Percentiles rank a stretch among this genome's conserved stretches.
Conservation (phyloP, 2,113 vertebrate genomes). For the Rhombomys opimus region DNA sequence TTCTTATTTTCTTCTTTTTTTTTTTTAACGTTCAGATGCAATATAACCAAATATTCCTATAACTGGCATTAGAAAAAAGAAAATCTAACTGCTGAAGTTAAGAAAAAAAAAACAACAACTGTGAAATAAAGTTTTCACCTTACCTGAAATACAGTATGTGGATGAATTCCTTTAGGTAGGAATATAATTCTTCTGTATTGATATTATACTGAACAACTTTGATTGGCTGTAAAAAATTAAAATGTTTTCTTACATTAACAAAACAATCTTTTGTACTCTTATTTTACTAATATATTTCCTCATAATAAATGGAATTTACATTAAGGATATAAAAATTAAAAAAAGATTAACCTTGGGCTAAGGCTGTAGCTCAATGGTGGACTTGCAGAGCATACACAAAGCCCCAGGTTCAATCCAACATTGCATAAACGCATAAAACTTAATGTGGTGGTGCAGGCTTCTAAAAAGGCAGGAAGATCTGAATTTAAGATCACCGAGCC, state of each 20-base stretch:
- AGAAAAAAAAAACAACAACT: not conserved
- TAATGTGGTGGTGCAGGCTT: not conserved
- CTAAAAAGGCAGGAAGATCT: not conserved
- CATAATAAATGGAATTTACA: slow-evolving; percentile 19
- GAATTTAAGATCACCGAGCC: not conserved
- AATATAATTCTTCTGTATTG: slow-evolving; percentile 98
- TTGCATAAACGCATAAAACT: not conserved
- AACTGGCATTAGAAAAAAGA: slow-evolving; percentile 23
- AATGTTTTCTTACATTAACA: slow-evolving; percentile 45
- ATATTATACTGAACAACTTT: slow-evolving; percentile 98
- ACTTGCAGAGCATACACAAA: not conserved
- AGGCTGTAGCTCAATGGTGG: not conserved
- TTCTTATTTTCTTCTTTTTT: not conserved
- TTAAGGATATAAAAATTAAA: slow-evolving; percentile 46
- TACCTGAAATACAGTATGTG: slow-evolving; percentile 99
- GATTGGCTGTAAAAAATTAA: slow-evolving; percentile 89
- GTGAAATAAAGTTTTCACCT: not conserved
- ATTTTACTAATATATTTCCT: slow-evolving; percentile 52
- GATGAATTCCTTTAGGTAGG: slow-evolving; percentile 98
- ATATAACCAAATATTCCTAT: slow-evolving; percentile 25
- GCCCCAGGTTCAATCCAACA: not conserved
- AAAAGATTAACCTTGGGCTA: not conserved
- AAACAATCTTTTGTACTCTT: slow-evolving; percentile 3
- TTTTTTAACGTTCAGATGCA: not conserved
- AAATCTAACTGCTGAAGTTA: slow-evolving; percentile 1